A percentile compares a stretch with the other conserved stretches of the same genome.
phyloP scores from a whole-genome alignment of 2,113 vertebrate species.

The Dipodomys ordii region DNA sequence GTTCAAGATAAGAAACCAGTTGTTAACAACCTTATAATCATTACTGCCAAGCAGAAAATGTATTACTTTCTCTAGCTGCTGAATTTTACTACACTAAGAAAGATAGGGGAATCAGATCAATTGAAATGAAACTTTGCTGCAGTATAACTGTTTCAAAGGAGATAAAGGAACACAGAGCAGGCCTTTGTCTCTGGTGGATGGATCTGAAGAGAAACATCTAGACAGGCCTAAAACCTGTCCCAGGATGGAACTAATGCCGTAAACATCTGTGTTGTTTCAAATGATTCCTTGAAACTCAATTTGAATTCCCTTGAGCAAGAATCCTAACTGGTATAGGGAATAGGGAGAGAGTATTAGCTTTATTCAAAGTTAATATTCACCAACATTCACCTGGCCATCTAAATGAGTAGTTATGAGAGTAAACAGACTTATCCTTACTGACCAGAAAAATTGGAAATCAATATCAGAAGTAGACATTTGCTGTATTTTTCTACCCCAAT shows the following conservation, averaged over 20 bases:
- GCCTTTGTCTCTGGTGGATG: neutral
- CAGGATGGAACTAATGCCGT: neutral
- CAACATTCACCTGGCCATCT: neutral
- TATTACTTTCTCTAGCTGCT: slow-evolving; percentile 5
- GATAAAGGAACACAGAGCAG: neutral
- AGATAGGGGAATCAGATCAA: slow-evolving; percentile 35
- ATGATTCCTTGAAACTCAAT: neutral
- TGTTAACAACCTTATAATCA: slow-evolving; percentile 28
- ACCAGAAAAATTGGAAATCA: neutral
- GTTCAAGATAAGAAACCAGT: slow-evolving; percentile 12
- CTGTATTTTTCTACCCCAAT: slow-evolving; percentile 8
- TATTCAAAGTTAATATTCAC: neutral
- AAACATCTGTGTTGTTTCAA: neutral
- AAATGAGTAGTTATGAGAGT: neutral
- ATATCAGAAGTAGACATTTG: neutral
- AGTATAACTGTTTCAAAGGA: neutral
- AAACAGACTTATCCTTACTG: neutral
- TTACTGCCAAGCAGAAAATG: slow-evolving; percentile 23
- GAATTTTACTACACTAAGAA: slow-evolving; percentile 38
- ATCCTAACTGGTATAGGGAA: neutral
- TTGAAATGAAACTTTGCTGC: slow-evolving; percentile 51
- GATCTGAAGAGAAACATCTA: neutral
- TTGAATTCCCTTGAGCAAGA: neutral
- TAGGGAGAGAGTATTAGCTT: no score
- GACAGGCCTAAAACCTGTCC: neutral